Evolutionary conservation across 1,140 invertebrate species (phyloP).

Genomic region (Dufourea novaeangliae): DNA sequence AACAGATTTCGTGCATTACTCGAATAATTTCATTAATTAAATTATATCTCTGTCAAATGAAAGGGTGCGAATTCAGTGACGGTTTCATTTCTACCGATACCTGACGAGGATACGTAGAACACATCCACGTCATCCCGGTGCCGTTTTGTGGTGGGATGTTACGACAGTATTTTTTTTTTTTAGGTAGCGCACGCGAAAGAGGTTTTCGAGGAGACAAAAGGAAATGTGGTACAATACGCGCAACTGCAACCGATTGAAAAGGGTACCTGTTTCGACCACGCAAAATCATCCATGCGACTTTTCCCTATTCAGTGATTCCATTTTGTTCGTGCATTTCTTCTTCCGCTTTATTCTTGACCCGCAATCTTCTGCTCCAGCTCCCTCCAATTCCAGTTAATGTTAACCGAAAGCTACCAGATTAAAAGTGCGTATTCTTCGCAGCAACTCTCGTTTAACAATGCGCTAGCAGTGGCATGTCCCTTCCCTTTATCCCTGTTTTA

Average conservation of each 20-base stretch:
- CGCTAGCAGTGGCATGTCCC: background rate
- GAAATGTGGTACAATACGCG: conserved; percentile 30
- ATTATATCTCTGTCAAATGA: background rate
- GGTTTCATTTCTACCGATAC: too few relatives aligned
- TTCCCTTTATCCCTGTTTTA: background rate
- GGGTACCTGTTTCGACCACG: conserved; percentile 23
- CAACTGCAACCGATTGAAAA: conserved; percentile 33
- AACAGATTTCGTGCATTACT: too few relatives aligned
- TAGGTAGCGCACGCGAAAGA: conserved; percentile 12
- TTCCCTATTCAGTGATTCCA: conserved; percentile 39
- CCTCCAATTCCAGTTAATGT: conserved; percentile 68
- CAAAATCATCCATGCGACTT: conserved; percentile 42
- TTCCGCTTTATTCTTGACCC: conserved; percentile 20
- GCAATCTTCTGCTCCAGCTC: conserved; percentile 65
- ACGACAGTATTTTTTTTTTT: background rate
- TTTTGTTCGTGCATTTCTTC: conserved; percentile 20
- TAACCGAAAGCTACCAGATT: conserved; percentile 72
- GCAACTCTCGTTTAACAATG: conserved; percentile 43
- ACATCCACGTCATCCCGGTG: too few relatives aligned
- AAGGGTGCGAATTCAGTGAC: background rate
- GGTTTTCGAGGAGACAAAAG: background rate
- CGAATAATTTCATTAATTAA: background rate
- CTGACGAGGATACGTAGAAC: too few relatives aligned
- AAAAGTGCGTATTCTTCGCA: conserved; percentile 74
- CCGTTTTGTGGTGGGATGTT: background rate